Conservation (phyloP, 1,140 invertebrate genomes). For the Gryon sp. region DNA sequence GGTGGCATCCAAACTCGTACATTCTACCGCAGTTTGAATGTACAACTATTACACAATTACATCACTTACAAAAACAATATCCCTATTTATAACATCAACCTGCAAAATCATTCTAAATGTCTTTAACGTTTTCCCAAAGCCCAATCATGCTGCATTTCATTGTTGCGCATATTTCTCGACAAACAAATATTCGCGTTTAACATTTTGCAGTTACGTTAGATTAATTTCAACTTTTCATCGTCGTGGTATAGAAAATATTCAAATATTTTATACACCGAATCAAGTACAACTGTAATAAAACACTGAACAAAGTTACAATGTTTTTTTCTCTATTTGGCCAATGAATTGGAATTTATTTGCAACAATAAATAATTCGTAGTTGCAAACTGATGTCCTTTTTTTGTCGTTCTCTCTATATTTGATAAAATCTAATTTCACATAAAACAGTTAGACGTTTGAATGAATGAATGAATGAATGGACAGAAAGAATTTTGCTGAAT, state of each 20-base stretch:
- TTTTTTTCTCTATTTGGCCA: no score
- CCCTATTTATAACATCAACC: slow-evolving; percentile 18
- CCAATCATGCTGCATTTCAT: slow-evolving; percentile 4
- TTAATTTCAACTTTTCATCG: slow-evolving; percentile 9
- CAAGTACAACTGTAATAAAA: slow-evolving; percentile 6
- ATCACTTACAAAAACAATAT: slow-evolving; percentile 47
- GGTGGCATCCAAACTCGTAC: slow-evolving; percentile 50
- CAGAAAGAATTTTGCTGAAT: no score
- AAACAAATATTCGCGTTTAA: slow-evolving; percentile 1
- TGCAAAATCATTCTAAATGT: slow-evolving; percentile 3
- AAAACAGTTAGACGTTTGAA: no score
- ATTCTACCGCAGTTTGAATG: slow-evolving; percentile 55
- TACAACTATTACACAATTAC: slow-evolving; percentile 53
- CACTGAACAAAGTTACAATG: slow-evolving; percentile 7
- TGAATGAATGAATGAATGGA: no score
- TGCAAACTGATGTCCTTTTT: no score
- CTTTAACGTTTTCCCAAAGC: background rate
- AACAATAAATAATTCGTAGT: no score
- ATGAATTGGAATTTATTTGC: no score
- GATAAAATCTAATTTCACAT: no score
- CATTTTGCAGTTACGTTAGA: background rate
- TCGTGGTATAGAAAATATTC: slow-evolving; percentile 16
- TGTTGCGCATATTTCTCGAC: background rate
- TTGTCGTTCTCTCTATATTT: no score
- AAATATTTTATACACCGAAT: slow-evolving; percentile 13